Base-by-base conservation (phyloP, 2,797 vertebrate genomes). In the Argentina silus region DNA sequence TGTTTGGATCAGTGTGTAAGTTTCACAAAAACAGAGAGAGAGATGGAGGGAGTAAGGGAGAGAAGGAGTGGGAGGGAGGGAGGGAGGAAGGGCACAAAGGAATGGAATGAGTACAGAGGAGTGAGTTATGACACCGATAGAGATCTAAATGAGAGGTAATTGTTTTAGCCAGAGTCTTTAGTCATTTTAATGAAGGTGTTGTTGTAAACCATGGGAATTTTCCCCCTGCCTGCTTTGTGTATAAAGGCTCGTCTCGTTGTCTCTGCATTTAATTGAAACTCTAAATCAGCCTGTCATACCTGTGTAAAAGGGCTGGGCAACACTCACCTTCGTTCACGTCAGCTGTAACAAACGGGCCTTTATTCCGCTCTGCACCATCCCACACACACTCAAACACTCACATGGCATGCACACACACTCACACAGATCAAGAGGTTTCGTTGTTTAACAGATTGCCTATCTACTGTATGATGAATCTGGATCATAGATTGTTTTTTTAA, bases 281-380 rank as follows among this genome's bases (percentile, higher is more conserved):
- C 69, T 87, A 83, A 87, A 85, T 87, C 82, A 83, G n/a, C 5
- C 75, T 87, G 85, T 82, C 81, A 83, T 73, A 75, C 59, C 63
- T 82, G 75, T 72, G 55, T 74, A 44, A 9, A 77, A 78, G 78
- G 80, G 77, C 74, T 75, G 76, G 81, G 75, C 82, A 72, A 45
- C 50, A 77, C 61, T 75, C 60, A 69, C 61, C 72, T 50, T 65
- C 50, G 70, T 59, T 76, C 44, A 65, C 70, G 61, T 81, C 81
- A 85, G 50, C 48, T 45, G 66, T 43, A 80, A 85, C 78, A 90
- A 87, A 80, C 86, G 71, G 66, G 4, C 70, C 74, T 80, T 87
- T 86, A 77, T 86, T 83, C 71, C 83, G 23, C n/a, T n/a, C 67
- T 57, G 67, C 27, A 53, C 7, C 51, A 57, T 70, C 36, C n/a